Evolutionary conservation across 2,113 vertebrate species (phyloP), one percentile per base, ranked within the genome.

Genomic region (Myanophis thanlyinensis): DNA sequence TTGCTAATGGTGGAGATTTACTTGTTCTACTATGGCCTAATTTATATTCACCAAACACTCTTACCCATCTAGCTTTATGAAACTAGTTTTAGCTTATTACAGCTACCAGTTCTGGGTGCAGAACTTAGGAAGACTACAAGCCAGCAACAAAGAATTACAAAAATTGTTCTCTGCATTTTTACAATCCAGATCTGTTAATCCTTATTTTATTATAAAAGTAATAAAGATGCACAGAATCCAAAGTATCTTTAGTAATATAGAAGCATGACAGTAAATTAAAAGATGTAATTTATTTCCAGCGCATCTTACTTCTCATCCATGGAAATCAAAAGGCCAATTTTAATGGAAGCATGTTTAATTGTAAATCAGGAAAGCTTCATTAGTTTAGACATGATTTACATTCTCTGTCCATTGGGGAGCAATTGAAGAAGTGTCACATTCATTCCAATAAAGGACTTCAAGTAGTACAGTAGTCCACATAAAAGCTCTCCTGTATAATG

Each of bases 31-130:
- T 54, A 88, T 85, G 90, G 67, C 91, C 94, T 88, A 93, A 90
- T 91, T 96, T 94, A 46, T 94, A 96, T 97, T 96, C 96, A 90
- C 23, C 95, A 97, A 96, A 96, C 85, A 93, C 95, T 94, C 91
- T 95, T 95, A 94, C 93, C 20, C 91, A 94, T 48, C 54, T n/a
- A n/a, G 52, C 44, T 73, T 46, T 80, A 44, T 44, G 20, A 8
- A 2, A 46, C 1, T 67, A 13, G 20, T 20, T 3, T 85, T 56
- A 30, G 89, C 18, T 93, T 93, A 93, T 95, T 95, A 91, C 23
- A 80, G 35, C 18, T 92, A 90, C 44, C 92, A 0, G 73, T 27
- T 0, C 92, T 27, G 30, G 8, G 35, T 40, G 6, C 18, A 80
- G 73, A 40, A 80, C 7, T 40, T 9, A 40, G 35, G 73, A 80